phyloP scores from a whole-genome alignment of 2,888 invertebrate species.

The Chorisops tibialis region DNA sequence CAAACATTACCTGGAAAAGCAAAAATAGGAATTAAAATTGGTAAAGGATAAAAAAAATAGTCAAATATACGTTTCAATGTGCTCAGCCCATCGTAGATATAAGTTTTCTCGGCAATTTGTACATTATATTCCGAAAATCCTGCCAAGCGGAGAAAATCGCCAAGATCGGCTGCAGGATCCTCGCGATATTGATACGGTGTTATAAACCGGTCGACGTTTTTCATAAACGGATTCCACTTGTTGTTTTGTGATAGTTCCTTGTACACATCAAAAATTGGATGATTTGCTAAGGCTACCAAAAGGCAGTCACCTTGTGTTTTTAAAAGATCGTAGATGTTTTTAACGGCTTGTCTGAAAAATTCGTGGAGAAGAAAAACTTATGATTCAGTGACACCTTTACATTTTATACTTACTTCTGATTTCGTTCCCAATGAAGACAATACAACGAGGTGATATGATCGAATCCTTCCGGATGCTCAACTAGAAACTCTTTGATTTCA shows the following conservation, averaged over 20 bases:
- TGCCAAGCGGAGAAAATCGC: conserved; percentile 55
- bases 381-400: neutral
- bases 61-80: conserved; percentile 56
- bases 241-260: conserved; percentile 56
- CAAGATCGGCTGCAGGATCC: conserved; percentile 59
- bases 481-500: conserved; percentile 48
- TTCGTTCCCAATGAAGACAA: conserved; percentile 74
- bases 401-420: conserved; percentile 60
- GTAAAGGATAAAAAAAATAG: conserved; percentile 12
- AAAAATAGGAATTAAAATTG: conserved; percentile 38
- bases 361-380: neutral
- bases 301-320: conserved; percentile 66
- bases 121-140: conserved; percentile 64
- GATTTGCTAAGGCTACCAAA: conserved; percentile 65
- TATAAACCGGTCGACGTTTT: conserved; percentile 62
- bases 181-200: conserved; percentile 65
- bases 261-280: conserved; percentile 68
- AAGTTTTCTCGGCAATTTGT: conserved; percentile 58
- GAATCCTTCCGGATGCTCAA: conserved; percentile 55
- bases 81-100: conserved; percentile 58
- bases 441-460: conserved; percentile 74
- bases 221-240: conserved; percentile 64
- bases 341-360: conserved; percentile 57
- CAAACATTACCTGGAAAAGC: conserved; percentile 58
- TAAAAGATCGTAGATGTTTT: conserved; percentile 64